These are phyloP conservation scores for Leuciscus idus DNA, from an alignment of 2,113 vertebrate genomes.

Conservation along the genomic window DNA sequence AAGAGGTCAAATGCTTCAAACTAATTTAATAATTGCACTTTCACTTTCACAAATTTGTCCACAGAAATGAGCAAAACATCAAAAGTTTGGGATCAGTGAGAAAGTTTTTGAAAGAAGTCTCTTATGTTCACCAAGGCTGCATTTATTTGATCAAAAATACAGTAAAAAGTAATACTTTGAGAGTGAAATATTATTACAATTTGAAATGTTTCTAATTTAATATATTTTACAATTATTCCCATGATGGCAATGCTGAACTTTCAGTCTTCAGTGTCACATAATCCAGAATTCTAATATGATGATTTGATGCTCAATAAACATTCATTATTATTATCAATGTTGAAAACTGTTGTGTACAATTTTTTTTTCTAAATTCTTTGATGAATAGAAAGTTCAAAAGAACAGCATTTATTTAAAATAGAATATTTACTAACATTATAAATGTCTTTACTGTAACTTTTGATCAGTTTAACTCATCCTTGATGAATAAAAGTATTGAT, in stretches of 20 bases:
- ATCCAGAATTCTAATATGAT: background rate
- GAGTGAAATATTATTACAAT: too few species aligned
- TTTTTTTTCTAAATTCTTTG: too few species aligned
- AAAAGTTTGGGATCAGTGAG: too few species aligned
- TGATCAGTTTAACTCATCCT: too few species aligned
- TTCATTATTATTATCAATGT: background rate
- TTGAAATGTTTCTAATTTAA: background rate
- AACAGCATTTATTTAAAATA: background rate
- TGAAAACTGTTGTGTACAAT: too few species aligned
- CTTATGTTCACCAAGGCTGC: too few species aligned
- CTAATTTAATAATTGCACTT: background rate
- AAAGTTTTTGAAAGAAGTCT: too few species aligned
- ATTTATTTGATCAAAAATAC: too few species aligned
- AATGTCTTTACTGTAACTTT: too few species aligned
- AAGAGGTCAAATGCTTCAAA: background rate
- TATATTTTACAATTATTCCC: background rate
- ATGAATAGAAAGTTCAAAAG: background rate
- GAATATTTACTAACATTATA: background rate
- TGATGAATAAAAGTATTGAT: too few species aligned
- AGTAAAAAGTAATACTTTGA: too few species aligned
- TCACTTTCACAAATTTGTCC: background rate
- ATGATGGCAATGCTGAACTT: background rate
- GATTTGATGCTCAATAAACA: background rate
- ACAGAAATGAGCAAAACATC: background rate
- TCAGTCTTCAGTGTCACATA: background rate